phyloP scores from a whole-genome alignment of 2,113 vertebrate species.

The Crotalus helleri region DNA sequence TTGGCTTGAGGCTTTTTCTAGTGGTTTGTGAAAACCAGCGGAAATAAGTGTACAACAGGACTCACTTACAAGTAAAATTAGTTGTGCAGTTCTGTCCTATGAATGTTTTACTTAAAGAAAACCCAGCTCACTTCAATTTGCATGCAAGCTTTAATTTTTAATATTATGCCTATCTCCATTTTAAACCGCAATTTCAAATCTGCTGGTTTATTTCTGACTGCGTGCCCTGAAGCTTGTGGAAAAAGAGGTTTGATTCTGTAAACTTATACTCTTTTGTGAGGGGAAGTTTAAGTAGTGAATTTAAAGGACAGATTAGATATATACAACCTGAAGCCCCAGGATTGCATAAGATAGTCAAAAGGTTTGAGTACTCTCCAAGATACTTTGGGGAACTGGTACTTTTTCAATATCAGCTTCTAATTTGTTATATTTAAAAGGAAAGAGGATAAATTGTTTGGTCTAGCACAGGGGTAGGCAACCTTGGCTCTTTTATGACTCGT shows the following conservation, averaged over 20 bases:
- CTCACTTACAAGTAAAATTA: neutral
- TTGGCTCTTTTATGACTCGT: too few relatives aligned
- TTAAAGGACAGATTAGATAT: neutral
- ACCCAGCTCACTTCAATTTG: neutral
- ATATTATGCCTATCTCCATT: neutral
- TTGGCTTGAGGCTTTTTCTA: slow-evolving; percentile 27
- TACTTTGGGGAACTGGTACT: neutral
- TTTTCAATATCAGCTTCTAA: neutral
- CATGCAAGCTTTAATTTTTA: neutral
- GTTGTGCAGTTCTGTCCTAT: neutral
- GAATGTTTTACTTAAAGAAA: neutral
- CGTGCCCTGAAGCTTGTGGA: neutral
- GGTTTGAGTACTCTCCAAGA: neutral
- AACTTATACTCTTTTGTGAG: neutral
- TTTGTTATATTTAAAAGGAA: neutral
- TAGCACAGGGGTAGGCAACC: too few relatives aligned
- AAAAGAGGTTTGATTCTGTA: neutral
- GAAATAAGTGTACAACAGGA: slow-evolving; percentile 1
- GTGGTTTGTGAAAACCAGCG: neutral
- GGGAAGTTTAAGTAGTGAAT: neutral
- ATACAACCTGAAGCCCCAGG: neutral
- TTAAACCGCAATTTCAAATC: neutral
- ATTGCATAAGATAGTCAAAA: neutral
- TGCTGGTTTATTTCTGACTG: neutral
- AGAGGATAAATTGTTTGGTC: neutral